phyloP scores from a whole-genome alignment of 2,888 invertebrate genomes.

The Trichacis sp. region DNA sequence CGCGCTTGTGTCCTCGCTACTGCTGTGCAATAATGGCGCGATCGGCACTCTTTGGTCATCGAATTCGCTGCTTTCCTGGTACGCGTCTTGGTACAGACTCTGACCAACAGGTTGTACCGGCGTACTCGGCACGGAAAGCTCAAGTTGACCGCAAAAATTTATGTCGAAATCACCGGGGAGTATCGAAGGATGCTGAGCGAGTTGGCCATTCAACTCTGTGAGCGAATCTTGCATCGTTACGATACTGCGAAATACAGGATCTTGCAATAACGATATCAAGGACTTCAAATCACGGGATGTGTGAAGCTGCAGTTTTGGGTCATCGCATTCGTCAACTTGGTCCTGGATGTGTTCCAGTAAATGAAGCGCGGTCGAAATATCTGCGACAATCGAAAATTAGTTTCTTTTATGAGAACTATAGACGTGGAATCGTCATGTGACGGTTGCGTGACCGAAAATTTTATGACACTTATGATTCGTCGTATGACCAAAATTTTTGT shows the following conservation, averaged over 20 bases:
- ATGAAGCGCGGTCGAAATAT: conserved; percentile 90
- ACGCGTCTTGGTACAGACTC: conserved; percentile 62
- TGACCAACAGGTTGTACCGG: conserved; percentile 60
- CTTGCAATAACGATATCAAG: conserved; percentile 85
- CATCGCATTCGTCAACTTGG: conserved; percentile 86
- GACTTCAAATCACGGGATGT: conserved; percentile 85
- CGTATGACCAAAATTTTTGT: too few species aligned
- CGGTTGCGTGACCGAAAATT: too few species aligned
- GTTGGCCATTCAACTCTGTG: conserved; percentile 86
- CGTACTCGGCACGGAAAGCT: conserved; percentile 62
- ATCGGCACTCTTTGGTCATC: conserved; percentile 85
- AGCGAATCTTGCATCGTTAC: conserved; percentile 93
- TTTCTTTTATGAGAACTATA: too few species aligned
- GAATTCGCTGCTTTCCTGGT: conserved; percentile 70
- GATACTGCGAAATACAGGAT: conserved; percentile 91
- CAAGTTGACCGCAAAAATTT: conserved; percentile 77
- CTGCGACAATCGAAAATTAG: conserved; percentile 69
- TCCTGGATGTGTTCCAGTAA: conserved; percentile 90
- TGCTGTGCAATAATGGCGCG: conserved; percentile 73
- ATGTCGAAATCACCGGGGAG: conserved; percentile 95
- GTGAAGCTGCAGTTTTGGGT: conserved; percentile 81
- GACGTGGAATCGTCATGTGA: too few species aligned
- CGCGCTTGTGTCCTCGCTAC: conserved; percentile 64
- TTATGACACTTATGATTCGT: too few species aligned
- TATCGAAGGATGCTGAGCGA: conserved; percentile 91